phyloP scores from a whole-genome alignment of 1,140 invertebrate genomes.

The Lasaia peninsularis region DNA sequence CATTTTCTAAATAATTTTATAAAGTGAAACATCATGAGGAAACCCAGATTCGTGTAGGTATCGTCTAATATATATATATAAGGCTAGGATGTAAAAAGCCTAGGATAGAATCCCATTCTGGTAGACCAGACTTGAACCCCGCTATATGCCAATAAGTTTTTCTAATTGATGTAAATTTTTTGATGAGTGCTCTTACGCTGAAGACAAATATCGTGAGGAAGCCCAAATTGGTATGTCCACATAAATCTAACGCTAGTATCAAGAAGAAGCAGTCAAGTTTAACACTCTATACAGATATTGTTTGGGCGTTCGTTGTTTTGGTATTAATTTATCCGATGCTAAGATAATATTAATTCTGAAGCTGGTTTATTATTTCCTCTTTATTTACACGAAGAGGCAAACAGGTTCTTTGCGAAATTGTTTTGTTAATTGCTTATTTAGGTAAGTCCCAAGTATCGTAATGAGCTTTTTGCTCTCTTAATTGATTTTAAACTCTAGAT shows the following conservation, averaged over 20 bases:
- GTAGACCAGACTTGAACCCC: too few species aligned
- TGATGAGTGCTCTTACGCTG: too few species aligned
- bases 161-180: too few species aligned
- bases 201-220: too few species aligned
- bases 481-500: not conserved
- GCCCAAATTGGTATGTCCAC: conserved; percentile 27
- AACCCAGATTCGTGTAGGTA: too few species aligned
- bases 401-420: conserved; percentile 40
- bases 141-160: too few species aligned
- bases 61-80: too few species aligned
- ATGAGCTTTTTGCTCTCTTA: not conserved
- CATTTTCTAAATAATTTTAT: too few species aligned
- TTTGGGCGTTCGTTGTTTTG: conserved; percentile 29
- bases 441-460: not conserved
- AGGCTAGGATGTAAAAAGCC: too few species aligned
- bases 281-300: conserved; percentile 44
- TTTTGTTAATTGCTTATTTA: conserved; percentile 54
- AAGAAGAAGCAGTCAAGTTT: conserved; percentile 35
- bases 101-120: too few species aligned
- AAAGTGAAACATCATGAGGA: too few species aligned
- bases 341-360: conserved; percentile 46
- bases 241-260: conserved; percentile 24
- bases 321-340: conserved; percentile 45
- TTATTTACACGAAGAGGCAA: conserved; percentile 45
- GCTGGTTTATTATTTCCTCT: conserved; percentile 35